Base-by-base conservation (phyloP, 1,140 invertebrate genomes). In the Neoseiulus cucumeris region DNA sequence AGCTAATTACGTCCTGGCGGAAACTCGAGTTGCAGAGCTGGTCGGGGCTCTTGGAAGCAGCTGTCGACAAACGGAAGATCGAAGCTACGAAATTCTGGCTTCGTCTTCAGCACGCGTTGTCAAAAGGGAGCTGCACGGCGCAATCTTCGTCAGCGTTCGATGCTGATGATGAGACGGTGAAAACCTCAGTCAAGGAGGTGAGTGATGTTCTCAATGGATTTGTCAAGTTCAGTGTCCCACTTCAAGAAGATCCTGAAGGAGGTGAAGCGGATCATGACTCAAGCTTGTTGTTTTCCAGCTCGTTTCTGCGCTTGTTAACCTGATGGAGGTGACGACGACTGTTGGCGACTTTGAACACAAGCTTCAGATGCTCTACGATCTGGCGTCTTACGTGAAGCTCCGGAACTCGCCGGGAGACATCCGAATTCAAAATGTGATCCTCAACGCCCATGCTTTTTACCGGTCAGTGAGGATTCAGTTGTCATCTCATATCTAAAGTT, bases 1-100 rank as follows among this genome's bases (percentile, higher is more conserved):
- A 85, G 65, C 82, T 89, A 69, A 87, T 98, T 45, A 84, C 95
- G 47, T 79, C 82, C 29, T 98, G 92, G 93, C 82, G 93, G 65
- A 87, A 89, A 75, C 73, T 94, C 1, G 95, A 98, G 76, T 79
- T 99, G 51, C 81, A 81, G 39, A 82, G 83, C 69, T 94, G 91
- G 90, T 86, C 86, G 68, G 81, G 85, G 71, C 84, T 85, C 64
- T 75, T 93, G 0, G 71, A 76, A 30, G 80, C 83, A 64, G 80
- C 75, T 28, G 71, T 73, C 65, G 67, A 68, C 7, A 70, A 75
- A 47, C 80, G 73, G 65, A 68, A 65, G 33, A 18, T 69, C 9
- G 44, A 66, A 41, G 47, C 51, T 25, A 29, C 51, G 39, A 65
- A 18, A 6, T 42, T 22, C 22, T 41, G 30, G 41, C 29, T 39